Conservation (phyloP, 2,888 invertebrate species). For the Limnephilus lunatus region DNA sequence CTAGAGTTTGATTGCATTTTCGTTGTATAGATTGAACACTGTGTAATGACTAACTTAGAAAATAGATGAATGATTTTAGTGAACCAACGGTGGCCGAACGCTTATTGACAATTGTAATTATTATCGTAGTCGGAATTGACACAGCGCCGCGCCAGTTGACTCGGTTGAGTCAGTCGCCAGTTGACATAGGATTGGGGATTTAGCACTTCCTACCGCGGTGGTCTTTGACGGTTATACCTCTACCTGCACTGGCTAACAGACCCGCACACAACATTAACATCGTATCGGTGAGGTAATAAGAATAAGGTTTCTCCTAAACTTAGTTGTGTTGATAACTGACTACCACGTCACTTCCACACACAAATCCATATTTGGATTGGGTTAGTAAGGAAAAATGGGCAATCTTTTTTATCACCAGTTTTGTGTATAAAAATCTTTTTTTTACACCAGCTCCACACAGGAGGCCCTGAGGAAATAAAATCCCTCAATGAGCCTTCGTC, state of each 20-base stretch:
- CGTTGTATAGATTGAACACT: neutral
- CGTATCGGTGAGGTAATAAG: neutral
- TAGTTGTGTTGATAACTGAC: neutral
- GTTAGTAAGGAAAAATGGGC: neutral
- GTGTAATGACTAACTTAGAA: neutral
- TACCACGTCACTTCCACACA: neutral
- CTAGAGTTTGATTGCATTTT: neutral
- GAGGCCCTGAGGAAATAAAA: no score
- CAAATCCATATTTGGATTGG: neutral
- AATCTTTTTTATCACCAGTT: neutral
- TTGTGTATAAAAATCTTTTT: no score
- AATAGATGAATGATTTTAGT: neutral
- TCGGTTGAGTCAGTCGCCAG: slow-evolving; percentile 19
- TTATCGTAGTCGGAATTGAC: slow-evolving; percentile 21
- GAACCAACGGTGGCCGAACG: slow-evolving; percentile 18
- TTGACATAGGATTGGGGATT: slow-evolving; percentile 56
- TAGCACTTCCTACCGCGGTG: slow-evolving; percentile 61
- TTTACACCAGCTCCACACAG: no score
- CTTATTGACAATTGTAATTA: slow-evolving; percentile 21
- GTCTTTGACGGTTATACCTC: slow-evolving; percentile 45
- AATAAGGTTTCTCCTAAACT: neutral
- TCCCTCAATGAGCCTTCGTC: no score
- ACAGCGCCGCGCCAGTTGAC: slow-evolving; percentile 16
- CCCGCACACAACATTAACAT: neutral
- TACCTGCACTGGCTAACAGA: neutral